Evolutionary conservation across 37 sponge, comb jelly and placozoan species (phyloP).

Genomic region (Hexactinellida sp.): DNA sequence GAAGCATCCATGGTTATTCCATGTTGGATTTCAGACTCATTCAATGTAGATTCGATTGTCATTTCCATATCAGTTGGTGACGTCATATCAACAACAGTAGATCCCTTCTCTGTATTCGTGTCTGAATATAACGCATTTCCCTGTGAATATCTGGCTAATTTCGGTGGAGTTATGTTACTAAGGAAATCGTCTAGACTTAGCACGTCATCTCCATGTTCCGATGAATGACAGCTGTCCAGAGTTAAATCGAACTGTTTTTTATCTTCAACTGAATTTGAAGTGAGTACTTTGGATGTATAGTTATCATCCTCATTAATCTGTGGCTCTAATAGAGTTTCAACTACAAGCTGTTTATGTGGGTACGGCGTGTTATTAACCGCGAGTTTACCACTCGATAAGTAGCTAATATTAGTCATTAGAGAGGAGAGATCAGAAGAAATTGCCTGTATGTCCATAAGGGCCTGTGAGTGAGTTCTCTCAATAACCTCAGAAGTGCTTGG

Average conservation of each 20-base stretch:
- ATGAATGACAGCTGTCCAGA: background rate
- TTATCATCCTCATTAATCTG: background rate
- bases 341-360: background rate
- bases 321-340: background rate
- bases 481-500: background rate
- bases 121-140: background rate
- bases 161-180: background rate
- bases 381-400: background rate
- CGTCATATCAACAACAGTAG: no score
- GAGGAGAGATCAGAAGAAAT: slow-evolving; percentile 6
- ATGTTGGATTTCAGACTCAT: no score
- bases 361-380: background rate
- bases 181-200: background rate
- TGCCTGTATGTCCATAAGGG: background rate
- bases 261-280: background rate
- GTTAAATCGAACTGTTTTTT: background rate
- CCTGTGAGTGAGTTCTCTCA: background rate
- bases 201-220: background rate
- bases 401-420: background rate
- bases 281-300: background rate
- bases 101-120: background rate
- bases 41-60: no score
- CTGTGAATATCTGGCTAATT: no score
- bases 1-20: no score
- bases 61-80: no score